phyloP scores from a whole-genome alignment of 2,797 vertebrate genomes.

The Phrynocephalus vlangalii region DNA sequence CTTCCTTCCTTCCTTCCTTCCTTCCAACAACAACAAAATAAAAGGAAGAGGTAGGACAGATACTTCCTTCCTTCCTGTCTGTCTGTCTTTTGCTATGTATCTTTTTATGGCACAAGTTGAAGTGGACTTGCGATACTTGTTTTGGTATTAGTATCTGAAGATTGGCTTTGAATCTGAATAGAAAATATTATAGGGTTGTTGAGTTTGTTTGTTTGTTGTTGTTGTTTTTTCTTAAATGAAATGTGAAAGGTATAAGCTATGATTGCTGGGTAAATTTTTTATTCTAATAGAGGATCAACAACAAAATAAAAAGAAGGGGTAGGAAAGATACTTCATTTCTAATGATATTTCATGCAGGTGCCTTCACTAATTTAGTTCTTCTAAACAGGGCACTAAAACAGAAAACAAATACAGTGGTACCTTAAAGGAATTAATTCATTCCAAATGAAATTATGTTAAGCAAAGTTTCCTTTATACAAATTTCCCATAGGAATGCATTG shows the following conservation, averaged over 20 bases:
- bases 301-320: not conserved
- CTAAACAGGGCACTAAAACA: conserved; percentile 5
- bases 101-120: not conserved
- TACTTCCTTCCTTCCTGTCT: not conserved
- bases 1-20: not conserved
- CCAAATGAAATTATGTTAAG: no score
- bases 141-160: conserved; percentile 15
- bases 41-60: no score
- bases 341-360: conserved; percentile 12
- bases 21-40: no score
- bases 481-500: no score
- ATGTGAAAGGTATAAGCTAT: conserved; percentile 5
- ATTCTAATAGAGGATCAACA: not conserved
- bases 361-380: conserved; percentile 35
- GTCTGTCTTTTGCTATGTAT: not conserved
- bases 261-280: not conserved
- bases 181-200: not conserved
- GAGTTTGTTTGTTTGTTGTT: no score
- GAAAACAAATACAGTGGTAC: not conserved
- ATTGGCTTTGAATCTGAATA: conserved; percentile 13
- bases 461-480: no score
- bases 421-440: no score
- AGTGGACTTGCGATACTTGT: not conserved
- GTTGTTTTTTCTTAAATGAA: not conserved
- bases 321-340: not conserved